phyloP scores from a whole-genome alignment of 2,888 invertebrate species.

The Acanthosepion lycidas region DNA sequence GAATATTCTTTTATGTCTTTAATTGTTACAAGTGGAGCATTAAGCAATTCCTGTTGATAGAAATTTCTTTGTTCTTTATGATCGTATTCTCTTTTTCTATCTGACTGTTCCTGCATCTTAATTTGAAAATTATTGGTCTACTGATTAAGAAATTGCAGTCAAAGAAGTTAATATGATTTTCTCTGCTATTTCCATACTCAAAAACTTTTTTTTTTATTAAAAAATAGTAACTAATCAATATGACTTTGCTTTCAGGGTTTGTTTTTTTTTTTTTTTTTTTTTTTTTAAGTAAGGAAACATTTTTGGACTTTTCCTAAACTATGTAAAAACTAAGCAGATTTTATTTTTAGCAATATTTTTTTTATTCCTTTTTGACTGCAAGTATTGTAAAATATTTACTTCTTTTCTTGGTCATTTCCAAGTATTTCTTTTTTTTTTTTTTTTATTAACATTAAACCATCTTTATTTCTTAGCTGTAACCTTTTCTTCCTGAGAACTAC shows the following conservation, averaged over 20 bases:
- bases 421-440: background rate
- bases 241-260: background rate
- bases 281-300: background rate
- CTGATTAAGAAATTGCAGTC: conserved; percentile 1
- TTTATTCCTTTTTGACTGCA: conserved; percentile 13
- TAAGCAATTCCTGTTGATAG: background rate
- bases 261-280: background rate
- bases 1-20: conserved; percentile 13
- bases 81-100: background rate
- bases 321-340: background rate
- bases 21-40: background rate
- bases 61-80: background rate
- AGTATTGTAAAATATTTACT: background rate
- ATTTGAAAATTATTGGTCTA: conserved; percentile 22
- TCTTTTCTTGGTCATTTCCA: background rate
- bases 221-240: background rate
- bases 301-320: background rate
- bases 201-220: background rate
- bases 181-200: background rate
- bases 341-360: background rate
- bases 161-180: background rate
- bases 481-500: background rate
- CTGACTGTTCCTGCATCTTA: background rate
- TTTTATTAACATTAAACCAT: background rate
- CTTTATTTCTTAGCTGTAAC: background rate